phyloP scores from a whole-genome alignment of 2,888 invertebrate genomes.

The Meloe dianella region DNA sequence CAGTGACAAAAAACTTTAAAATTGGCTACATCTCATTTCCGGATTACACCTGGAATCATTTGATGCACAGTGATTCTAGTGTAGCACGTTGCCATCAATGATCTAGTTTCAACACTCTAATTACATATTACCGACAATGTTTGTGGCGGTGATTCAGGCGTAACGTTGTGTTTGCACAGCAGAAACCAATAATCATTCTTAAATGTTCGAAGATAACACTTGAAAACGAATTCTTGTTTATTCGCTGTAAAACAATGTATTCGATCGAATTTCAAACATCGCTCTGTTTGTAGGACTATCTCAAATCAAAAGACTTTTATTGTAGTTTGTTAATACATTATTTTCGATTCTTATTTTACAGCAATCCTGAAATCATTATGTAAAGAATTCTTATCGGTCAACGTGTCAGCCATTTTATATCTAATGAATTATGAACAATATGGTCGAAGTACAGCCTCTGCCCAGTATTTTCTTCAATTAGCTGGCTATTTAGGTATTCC shows the following conservation, averaged over 20 bases:
- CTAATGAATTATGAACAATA: constrained; percentile 96
- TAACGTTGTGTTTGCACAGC: not conserved
- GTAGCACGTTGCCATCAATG: no score
- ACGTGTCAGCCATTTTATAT: constrained; percentile 91
- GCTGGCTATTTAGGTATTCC: constrained; percentile 95
- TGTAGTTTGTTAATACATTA: no score
- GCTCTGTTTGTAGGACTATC: not conserved
- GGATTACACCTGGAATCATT: not conserved
- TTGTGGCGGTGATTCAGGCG: not conserved
- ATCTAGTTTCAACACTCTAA: not conserved
- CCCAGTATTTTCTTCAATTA: constrained; percentile 91
- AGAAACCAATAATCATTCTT: not conserved
- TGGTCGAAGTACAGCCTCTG: constrained; percentile 90
- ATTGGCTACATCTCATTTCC: no score
- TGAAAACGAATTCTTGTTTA: not conserved
- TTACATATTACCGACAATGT: not conserved
- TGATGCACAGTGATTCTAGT: not conserved
- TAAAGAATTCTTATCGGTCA: constrained; percentile 85
- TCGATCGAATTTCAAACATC: not conserved
- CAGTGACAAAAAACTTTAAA: no score
- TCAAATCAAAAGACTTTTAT: not conserved
- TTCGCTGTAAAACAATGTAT: not conserved
- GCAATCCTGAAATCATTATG: constrained; percentile 88
- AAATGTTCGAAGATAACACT: not conserved
- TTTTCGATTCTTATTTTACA: constrained; percentile 62